phyloP scores from a whole-genome alignment of 2,888 invertebrate genomes.

The Antheraea assamensis region DNA sequence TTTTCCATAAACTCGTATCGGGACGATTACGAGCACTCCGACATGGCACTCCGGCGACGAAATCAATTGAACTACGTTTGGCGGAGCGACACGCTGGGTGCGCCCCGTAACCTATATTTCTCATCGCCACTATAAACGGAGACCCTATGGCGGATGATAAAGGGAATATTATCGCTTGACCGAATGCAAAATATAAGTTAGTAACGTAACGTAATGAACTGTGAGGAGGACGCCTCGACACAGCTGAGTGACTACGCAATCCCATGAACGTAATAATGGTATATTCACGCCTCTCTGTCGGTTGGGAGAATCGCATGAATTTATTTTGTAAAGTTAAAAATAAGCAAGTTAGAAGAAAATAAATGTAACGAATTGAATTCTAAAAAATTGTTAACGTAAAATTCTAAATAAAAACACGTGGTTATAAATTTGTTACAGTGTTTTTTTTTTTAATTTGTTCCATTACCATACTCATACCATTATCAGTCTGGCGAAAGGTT shows the following conservation, averaged over 20 bases:
- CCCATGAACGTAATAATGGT: constrained; percentile 12
- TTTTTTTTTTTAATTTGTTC: too few species aligned
- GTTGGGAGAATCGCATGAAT: not conserved
- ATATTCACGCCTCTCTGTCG: not conserved
- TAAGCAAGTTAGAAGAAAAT: not conserved
- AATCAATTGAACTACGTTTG: constrained; percentile 68
- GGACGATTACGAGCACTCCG: constrained; percentile 40
- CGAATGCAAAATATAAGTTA: constrained; percentile 44
- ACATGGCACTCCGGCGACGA: constrained; percentile 56
- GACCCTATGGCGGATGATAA: constrained; percentile 38
- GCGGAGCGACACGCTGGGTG: constrained; percentile 65
- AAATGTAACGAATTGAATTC: too few species aligned
- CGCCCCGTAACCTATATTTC: constrained; percentile 64
- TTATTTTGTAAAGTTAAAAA: not conserved
- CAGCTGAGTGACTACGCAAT: constrained; percentile 54
- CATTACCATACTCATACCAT: too few species aligned
- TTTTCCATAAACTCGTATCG: constrained; percentile 18
- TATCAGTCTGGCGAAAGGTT: too few species aligned
- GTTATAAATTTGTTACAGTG: too few species aligned
- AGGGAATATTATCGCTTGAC: constrained; percentile 47
- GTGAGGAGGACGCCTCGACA: constrained; percentile 66
- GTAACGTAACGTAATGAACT: constrained; percentile 72
- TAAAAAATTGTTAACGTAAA: not conserved
- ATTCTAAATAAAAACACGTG: too few species aligned
- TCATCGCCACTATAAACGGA: constrained; percentile 26